These are phyloP conservation scores for Drosophila ironensis DNA, from an alignment of 1,140 invertebrate species.

Conservation along the genomic window DNA sequence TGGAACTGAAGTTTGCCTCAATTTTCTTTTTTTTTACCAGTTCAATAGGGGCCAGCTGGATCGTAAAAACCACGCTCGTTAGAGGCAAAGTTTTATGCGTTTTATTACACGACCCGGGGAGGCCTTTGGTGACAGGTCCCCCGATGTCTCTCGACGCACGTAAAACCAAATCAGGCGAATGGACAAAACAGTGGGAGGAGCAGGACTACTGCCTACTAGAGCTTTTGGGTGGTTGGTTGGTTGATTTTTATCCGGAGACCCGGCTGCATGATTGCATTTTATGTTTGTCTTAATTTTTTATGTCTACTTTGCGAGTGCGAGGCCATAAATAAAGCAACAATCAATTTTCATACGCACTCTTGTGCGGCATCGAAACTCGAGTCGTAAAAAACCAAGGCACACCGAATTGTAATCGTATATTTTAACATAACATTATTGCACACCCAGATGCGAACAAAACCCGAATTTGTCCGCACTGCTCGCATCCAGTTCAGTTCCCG, in stretches of 20 bases:
- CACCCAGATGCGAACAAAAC: slow-evolving; percentile 48
- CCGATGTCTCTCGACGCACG: slow-evolving; percentile 54
- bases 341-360: slow-evolving; percentile 78
- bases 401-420: slow-evolving; percentile 74
- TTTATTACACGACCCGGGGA: slow-evolving; percentile 56
- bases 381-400: slow-evolving; percentile 58
- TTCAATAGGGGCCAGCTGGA: slow-evolving; percentile 37
- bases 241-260: slow-evolving; percentile 31
- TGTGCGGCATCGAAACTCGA: slow-evolving; percentile 59
- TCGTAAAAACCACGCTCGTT: slow-evolving; percentile 73
- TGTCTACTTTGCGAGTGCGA: slow-evolving; percentile 67
- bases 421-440: slow-evolving; percentile 79
- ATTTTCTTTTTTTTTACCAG: background rate
- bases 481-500: background rate
- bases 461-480: slow-evolving; percentile 2
- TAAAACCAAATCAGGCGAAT: slow-evolving; percentile 78
- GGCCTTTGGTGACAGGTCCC: slow-evolving; percentile 8
- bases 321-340: slow-evolving; percentile 74
- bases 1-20: background rate
- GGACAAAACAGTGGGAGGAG: slow-evolving; percentile 47
- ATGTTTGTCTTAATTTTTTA: slow-evolving; percentile 79
- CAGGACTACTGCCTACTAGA: background rate
- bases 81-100: slow-evolving; percentile 70
- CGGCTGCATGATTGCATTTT: slow-evolving; percentile 76
- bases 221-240: slow-evolving; percentile 1